These are phyloP conservation scores for Centroberyx gerrardi DNA, from an alignment of 2,797 vertebrate species.

Conservation along the genomic window DNA sequence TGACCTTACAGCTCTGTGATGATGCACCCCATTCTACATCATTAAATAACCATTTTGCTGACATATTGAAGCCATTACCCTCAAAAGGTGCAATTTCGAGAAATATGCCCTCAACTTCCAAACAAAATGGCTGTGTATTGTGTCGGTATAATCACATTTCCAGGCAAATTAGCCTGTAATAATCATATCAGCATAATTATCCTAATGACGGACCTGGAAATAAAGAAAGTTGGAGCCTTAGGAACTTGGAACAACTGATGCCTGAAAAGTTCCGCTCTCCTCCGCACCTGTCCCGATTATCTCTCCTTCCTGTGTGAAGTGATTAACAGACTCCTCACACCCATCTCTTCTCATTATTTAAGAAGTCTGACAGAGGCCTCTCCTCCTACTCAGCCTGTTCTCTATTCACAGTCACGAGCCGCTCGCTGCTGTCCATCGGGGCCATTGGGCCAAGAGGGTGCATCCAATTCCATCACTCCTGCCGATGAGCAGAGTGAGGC, in stretches of 20 bases:
- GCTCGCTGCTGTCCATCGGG: conserved; percentile 56
- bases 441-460: conserved; percentile 49
- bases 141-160: conserved; percentile 40
- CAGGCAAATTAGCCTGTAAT: conserved; percentile 34
- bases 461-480: conserved; percentile 54
- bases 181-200: conserved; percentile 39
- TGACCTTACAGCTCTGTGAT: conserved; percentile 50
- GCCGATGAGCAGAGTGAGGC: conserved; percentile 46
- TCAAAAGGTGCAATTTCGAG: conserved; percentile 58
- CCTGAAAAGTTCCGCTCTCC: conserved; percentile 49
- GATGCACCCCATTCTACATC: conserved; percentile 52
- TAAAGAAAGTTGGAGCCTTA: conserved; percentile 27
- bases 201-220: conserved; percentile 3
- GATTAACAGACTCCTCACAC: conserved; percentile 61
- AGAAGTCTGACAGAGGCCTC: conserved; percentile 58
- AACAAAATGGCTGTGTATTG: conserved; percentile 62
- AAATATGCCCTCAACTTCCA: conserved; percentile 51
- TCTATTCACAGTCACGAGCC: conserved; percentile 63
- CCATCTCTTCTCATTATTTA: conserved; percentile 68
- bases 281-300: conserved; percentile 51
- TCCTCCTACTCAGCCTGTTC: conserved; percentile 65
- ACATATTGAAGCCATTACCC: conserved; percentile 68
- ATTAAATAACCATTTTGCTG: conserved; percentile 70
- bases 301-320: conserved; percentile 48
- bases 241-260: conserved; percentile 43